Percentiles rank a stretch among this genome's conserved stretches.
phyloP scores from a whole-genome alignment of 2,113 vertebrate genomes.

The Solea solea region DNA sequence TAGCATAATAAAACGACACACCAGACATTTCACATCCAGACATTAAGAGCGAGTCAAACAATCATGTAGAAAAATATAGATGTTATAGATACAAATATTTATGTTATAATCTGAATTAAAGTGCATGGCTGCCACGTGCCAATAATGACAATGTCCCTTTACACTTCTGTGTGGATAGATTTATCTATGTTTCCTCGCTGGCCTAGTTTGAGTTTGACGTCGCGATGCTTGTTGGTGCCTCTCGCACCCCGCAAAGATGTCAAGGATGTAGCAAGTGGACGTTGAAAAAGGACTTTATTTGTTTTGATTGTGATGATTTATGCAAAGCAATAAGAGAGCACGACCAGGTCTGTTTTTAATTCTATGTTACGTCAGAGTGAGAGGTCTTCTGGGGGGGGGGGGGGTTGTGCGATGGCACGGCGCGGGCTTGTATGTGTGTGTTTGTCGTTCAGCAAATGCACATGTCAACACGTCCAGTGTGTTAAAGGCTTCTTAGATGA shows the following conservation, averaged over 20 bases:
- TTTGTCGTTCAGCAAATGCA: constrained; percentile 72
- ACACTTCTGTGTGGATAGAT: constrained; percentile 4
- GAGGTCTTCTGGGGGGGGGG: neutral
- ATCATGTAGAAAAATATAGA: constrained; percentile 49
- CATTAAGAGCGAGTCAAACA: constrained; percentile 48
- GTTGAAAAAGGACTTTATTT: neutral
- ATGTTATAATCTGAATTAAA: constrained; percentile 17
- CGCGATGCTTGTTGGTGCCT: constrained; percentile 12
- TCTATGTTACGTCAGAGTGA: neutral
- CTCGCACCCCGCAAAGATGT: constrained; percentile 10
- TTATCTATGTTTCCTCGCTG: constrained; percentile 19
- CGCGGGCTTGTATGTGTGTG: constrained; percentile 31
- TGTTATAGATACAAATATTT: neutral
- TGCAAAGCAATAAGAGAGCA: constrained; percentile 41
- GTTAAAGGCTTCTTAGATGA: neutral
- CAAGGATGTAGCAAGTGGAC: constrained; percentile 24
- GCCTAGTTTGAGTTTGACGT: constrained; percentile 4
- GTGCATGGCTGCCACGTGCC: constrained; percentile 63
- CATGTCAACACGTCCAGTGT: constrained; percentile 2
- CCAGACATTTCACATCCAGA: constrained; percentile 6
- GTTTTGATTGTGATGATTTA: neutral
- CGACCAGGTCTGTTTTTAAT: neutral
- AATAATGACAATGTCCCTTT: constrained; percentile 35
- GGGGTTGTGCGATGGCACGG: neutral
- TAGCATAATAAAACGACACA: constrained; percentile 7